Evolutionary conservation across 2,797 vertebrate genomes (phyloP).

Genomic region (Euphonia xanthogaster): DNA sequence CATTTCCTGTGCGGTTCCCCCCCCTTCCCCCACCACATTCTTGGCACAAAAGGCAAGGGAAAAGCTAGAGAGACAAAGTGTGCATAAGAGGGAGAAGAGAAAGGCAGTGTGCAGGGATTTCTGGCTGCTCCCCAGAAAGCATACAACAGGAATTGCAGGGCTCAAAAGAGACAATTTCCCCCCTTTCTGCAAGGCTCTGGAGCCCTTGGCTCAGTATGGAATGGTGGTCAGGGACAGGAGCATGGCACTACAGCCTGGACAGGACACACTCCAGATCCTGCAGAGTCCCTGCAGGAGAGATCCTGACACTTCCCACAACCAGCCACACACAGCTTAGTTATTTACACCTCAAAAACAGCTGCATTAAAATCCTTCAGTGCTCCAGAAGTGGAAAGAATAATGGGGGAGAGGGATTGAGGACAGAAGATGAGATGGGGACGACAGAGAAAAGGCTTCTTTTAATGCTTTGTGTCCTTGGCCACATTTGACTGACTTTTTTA

Average conservation of each 20-base stretch:
- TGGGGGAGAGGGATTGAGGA: neutral
- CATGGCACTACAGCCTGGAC: neutral
- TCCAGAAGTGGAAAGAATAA: neutral
- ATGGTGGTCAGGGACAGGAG: neutral
- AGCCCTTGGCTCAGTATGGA: conserved; percentile 25
- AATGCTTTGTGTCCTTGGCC: neutral
- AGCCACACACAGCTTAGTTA: conserved; percentile 21
- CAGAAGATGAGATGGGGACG: neutral
- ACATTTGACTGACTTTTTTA: neutral
- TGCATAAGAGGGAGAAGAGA: conserved; percentile 51
- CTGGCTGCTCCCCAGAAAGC: conserved; percentile 66
- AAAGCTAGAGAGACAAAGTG: conserved; percentile 65
- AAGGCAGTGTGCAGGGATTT: conserved; percentile 62
- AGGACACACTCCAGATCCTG: neutral
- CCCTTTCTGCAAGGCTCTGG: conserved; percentile 58
- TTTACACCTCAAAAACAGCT: conserved; percentile 27
- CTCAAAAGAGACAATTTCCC: conserved; percentile 32
- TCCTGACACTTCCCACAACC: neutral
- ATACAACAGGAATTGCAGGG: conserved; percentile 36
- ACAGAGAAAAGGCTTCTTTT: neutral
- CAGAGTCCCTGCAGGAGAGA: neutral
- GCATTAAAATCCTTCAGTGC: neutral
- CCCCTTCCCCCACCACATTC: conserved; percentile 72
- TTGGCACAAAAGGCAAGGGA: conserved; percentile 74
- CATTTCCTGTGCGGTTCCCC: conserved; percentile 75